phyloP scores from a whole-genome alignment of 1,140 invertebrate species.

The Panagrolaimus sp. region DNA sequence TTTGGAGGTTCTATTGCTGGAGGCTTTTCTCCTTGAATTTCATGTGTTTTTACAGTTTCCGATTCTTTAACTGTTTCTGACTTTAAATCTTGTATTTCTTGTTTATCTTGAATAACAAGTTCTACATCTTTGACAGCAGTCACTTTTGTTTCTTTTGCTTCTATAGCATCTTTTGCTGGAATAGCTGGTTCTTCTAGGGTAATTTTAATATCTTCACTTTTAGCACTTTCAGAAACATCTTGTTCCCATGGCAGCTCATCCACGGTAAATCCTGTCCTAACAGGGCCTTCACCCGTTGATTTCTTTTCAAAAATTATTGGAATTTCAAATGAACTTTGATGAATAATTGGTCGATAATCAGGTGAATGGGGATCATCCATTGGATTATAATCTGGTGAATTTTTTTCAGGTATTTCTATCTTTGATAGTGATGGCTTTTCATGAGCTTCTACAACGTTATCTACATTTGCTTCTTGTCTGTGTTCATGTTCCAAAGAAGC shows the following conservation, averaged over 20 bases:
- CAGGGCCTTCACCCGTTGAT: slow-evolving; percentile 1
- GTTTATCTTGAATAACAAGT: neutral
- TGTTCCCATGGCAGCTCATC: neutral
- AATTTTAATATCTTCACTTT: neutral
- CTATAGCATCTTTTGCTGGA: neutral
- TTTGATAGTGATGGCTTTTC: neutral
- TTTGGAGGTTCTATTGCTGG: too few relatives aligned
- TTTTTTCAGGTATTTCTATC: neutral
- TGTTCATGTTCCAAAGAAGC: neutral
- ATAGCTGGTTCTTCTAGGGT: neutral
- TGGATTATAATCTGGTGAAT: neutral
- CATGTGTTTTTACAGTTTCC: too few relatives aligned
- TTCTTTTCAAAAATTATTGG: slow-evolving; percentile 7
- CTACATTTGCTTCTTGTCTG: neutral
- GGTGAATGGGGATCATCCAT: neutral
- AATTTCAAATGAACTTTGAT: slow-evolving; percentile 4
- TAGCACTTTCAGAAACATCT: neutral
- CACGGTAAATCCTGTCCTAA: neutral
- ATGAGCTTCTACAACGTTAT: neutral
- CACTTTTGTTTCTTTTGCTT: neutral
- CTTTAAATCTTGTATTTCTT: too few relatives aligned
- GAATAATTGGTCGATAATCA: slow-evolving; percentile 2
- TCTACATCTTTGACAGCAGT: neutral
- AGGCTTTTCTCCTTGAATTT: too few relatives aligned
- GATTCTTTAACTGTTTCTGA: too few relatives aligned